Evolutionary conservation across 2,888 invertebrate species (phyloP).

Genomic region (Papilio demoleus): DNA sequence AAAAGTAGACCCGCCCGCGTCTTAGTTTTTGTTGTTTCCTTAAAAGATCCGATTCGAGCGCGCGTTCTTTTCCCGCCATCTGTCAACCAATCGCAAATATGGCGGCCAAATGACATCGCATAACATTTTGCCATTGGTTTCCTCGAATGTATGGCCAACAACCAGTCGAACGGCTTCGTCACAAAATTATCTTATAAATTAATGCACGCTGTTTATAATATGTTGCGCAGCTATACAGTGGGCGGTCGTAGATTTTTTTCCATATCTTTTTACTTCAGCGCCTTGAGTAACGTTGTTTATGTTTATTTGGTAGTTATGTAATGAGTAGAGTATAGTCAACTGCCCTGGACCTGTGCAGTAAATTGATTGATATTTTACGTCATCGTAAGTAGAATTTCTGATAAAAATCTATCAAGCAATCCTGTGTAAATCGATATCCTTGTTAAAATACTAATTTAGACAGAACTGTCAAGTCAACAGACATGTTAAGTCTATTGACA

Average conservation of each 20-base stretch:
- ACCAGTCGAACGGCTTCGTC: constrained; percentile 34
- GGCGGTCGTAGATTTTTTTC: constrained; percentile 35
- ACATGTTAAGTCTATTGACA: too few relatives aligned
- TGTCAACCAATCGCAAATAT: constrained; percentile 39
- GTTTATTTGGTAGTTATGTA: too few relatives aligned
- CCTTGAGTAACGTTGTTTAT: too few relatives aligned
- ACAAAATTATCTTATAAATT: constrained; percentile 37
- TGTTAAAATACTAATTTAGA: too few relatives aligned
- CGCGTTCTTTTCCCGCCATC: background rate
- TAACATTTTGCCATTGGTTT: constrained; percentile 38
- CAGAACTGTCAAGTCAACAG: too few relatives aligned
- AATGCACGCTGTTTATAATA: constrained; percentile 30
- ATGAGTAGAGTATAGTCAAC: too few relatives aligned
- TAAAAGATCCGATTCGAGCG: constrained; percentile 33
- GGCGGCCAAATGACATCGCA: constrained; percentile 23
- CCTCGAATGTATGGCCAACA: constrained; percentile 23
- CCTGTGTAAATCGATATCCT: too few relatives aligned
- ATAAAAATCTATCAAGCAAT: too few relatives aligned
- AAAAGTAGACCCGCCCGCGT: constrained; percentile 28
- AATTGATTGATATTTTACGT: too few relatives aligned
- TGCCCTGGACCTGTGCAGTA: too few relatives aligned
- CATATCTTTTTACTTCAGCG: constrained; percentile 21
- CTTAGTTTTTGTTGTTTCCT: constrained; percentile 30
- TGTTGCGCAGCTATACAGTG: constrained; percentile 29
- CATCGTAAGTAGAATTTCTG: too few relatives aligned